Evolutionary conservation across 1,140 invertebrate genomes (phyloP).

Genomic region (Cyrtorhinus lividipennis): DNA sequence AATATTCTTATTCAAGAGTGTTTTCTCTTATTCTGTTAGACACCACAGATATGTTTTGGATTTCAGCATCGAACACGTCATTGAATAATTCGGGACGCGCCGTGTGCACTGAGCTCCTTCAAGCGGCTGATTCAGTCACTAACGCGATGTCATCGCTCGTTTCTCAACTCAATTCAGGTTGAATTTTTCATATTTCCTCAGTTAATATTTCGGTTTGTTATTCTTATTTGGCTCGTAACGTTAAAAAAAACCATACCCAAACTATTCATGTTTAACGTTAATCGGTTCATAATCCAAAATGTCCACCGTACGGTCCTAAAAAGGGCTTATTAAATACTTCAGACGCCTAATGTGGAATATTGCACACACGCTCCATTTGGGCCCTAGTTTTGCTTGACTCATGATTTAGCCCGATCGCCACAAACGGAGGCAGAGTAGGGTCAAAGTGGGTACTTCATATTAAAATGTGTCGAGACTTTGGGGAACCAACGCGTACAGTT

Average conservation of each 20-base stretch:
- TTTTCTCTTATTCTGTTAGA: background rate
- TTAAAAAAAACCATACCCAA: background rate
- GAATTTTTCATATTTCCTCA: background rate
- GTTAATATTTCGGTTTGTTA: background rate
- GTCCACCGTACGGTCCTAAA: too few species aligned
- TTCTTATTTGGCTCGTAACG: background rate
- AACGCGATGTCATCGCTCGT: slow-evolving; percentile 93
- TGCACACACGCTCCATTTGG: too few species aligned
- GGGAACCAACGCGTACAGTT: too few species aligned
- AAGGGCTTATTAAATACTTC: too few species aligned
- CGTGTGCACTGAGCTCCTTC: slow-evolving; percentile 67
- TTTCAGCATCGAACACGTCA: slow-evolving; percentile 18
- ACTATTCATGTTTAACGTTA: background rate
- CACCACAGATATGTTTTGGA: background rate
- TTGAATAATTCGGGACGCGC: slow-evolving; percentile 35
- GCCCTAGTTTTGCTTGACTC: too few species aligned
- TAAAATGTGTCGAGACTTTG: too few species aligned
- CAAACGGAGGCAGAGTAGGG: too few species aligned
- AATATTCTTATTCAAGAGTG: background rate
- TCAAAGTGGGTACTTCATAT: too few species aligned
- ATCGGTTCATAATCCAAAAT: too few species aligned
- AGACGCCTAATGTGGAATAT: too few species aligned
- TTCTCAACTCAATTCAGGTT: slow-evolving; percentile 80
- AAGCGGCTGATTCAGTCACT: slow-evolving; percentile 87
- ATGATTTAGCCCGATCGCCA: too few species aligned